Percentiles rank a stretch among this genome's conserved stretches.
phyloP scores from a whole-genome alignment of 2,888 invertebrate genomes.

The Clitarchus hookeri region DNA sequence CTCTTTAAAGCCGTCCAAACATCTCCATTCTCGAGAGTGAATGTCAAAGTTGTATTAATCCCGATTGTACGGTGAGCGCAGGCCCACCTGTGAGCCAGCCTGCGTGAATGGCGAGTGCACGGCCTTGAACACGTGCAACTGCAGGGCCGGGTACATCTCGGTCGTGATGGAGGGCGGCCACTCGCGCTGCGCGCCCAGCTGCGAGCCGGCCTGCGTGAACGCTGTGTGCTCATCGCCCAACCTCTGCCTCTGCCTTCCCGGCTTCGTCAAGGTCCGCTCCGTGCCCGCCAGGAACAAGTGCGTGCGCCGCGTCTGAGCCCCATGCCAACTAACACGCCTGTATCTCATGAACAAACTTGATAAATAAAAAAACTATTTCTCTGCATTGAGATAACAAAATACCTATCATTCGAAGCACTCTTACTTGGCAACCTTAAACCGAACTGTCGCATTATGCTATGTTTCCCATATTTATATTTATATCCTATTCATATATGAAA shows the following conservation, averaged over 20 bases:
- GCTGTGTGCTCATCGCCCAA: conserved; percentile 75
- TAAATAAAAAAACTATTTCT: neutral
- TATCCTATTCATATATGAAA: too few relatives aligned
- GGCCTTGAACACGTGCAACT: neutral
- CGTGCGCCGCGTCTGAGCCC: conserved; percentile 22
- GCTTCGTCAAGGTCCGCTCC: conserved; percentile 66
- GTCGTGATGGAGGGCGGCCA: neutral
- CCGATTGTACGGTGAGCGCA: too few relatives aligned
- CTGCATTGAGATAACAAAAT: too few relatives aligned
- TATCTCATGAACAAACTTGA: neutral
- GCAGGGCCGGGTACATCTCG: neutral
- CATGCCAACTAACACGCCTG: neutral
- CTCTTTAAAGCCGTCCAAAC: too few relatives aligned
- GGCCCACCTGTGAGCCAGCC: neutral
- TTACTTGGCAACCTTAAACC: too few relatives aligned
- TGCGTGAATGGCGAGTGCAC: neutral
- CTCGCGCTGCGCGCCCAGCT: conserved; percentile 49
- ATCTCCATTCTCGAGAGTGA: too few relatives aligned
- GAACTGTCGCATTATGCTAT: too few relatives aligned
- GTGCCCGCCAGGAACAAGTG: conserved; percentile 55
- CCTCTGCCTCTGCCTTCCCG: conserved; percentile 73
- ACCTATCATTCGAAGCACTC: too few relatives aligned
- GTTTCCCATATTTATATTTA: too few relatives aligned
- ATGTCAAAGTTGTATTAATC: too few relatives aligned
- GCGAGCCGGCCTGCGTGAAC: conserved; percentile 73